Evolutionary conservation across 2,888 invertebrate species (phyloP).

Genomic region (Leucoma salicis): DNA sequence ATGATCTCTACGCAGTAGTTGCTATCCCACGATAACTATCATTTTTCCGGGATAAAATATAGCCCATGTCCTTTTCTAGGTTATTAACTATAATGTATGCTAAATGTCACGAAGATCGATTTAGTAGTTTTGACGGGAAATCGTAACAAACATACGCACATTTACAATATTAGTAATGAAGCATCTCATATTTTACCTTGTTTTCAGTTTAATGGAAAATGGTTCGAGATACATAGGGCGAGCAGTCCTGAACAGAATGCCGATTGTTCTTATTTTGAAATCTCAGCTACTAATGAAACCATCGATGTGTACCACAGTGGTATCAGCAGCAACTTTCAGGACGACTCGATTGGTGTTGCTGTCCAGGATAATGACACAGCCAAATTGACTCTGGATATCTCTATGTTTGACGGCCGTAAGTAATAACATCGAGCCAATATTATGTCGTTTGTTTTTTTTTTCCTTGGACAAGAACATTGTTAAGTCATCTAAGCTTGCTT

Average conservation of each 20-base stretch:
- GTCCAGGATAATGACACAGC: slow-evolving; percentile 35
- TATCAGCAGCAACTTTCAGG: slow-evolving; percentile 51
- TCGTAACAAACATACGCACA: no score
- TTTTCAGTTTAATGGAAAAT: slow-evolving; percentile 54
- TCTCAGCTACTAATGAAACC: slow-evolving; percentile 16
- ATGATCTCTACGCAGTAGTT: no score
- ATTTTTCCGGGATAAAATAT: no score
- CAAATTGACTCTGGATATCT: slow-evolving; percentile 35
- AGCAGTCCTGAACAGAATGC: slow-evolving; percentile 34
- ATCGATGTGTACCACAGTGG: slow-evolving; percentile 29
- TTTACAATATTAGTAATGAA: no score
- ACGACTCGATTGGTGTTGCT: slow-evolving; percentile 38
- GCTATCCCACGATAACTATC: no score
- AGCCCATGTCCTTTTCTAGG: no score
- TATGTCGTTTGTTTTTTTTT: neutral
- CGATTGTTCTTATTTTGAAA: slow-evolving; percentile 50
- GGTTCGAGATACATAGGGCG: slow-evolving; percentile 52
- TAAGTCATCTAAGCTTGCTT: no score
- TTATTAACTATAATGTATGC: no score
- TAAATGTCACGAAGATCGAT: no score
- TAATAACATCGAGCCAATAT: slow-evolving; percentile 9
- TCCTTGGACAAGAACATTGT: no score
- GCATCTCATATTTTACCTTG: no score
- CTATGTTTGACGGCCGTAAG: slow-evolving; percentile 41
- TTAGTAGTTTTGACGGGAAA: no score